phyloP scores from a whole-genome alignment of 2,888 invertebrate species.

The Parascotia fuliginaria region DNA sequence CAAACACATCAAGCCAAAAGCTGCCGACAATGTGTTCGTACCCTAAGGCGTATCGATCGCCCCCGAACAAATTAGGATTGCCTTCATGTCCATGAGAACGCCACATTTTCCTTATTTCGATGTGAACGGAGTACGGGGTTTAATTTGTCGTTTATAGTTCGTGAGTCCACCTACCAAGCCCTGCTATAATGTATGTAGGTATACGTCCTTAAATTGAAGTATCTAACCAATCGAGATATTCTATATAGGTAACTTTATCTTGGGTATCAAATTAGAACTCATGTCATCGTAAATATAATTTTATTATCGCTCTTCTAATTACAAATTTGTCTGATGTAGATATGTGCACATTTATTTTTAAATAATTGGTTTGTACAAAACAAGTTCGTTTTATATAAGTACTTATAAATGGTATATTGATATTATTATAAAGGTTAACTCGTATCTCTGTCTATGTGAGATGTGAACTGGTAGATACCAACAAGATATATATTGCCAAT shows the following conservation, averaged over 20 bases:
- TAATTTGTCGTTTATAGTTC: conserved; percentile 28
- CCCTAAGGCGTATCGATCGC: conserved; percentile 28
- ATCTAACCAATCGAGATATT: neutral
- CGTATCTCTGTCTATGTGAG: no score
- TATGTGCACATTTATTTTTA: neutral
- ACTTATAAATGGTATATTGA: neutral
- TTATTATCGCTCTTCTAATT: conserved; percentile 16
- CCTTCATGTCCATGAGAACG: conserved; percentile 67
- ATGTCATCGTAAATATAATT: conserved; percentile 33
- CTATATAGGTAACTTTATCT: neutral
- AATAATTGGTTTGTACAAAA: no score
- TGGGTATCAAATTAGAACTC: neutral
- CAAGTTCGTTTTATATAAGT: no score
- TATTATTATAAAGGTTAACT: no score
- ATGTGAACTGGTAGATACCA: neutral
- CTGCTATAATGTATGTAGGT: conserved; percentile 25
- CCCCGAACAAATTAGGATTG: conserved; percentile 60
- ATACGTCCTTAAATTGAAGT: conserved; percentile 36
- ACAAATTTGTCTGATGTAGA: neutral
- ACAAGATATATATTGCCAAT: neutral
- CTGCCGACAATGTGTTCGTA: conserved; percentile 16
- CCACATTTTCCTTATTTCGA: conserved; percentile 58
- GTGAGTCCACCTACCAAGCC: conserved; percentile 20
- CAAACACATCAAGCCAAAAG: conserved; percentile 7
- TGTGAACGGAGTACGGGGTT: conserved; percentile 58